Evolutionary conservation across 2,888 invertebrate species (phyloP).

Genomic region (Malachius bipustulatus): DNA sequence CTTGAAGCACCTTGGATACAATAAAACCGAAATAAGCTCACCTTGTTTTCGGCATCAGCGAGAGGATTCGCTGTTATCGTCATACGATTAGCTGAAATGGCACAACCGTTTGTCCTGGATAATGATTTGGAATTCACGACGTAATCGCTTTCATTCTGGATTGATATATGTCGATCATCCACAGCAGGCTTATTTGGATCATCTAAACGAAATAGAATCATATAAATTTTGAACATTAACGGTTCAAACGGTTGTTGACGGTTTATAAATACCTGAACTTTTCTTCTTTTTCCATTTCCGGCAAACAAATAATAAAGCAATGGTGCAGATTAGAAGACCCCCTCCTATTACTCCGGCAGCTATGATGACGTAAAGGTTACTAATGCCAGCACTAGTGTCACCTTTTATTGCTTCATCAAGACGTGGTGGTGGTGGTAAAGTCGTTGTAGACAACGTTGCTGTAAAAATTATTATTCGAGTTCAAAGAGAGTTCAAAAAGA

Average conservation of each 20-base stretch:
- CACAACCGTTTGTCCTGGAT: constrained; percentile 32
- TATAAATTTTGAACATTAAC: not conserved
- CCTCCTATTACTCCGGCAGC: constrained; percentile 41
- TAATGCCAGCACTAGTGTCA: constrained; percentile 18
- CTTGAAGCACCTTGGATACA: too few relatives aligned
- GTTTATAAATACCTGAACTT: constrained; percentile 31
- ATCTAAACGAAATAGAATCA: constrained; percentile 15
- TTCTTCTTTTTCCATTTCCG: constrained; percentile 41
- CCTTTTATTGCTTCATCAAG: constrained; percentile 13
- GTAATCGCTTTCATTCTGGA: constrained; percentile 34
- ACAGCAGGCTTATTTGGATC: constrained; percentile 28
- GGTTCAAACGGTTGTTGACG: too few relatives aligned
- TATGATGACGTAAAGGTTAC: constrained; percentile 42
- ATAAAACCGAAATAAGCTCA: too few relatives aligned
- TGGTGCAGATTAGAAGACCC: constrained; percentile 36
- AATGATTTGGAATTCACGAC: constrained; percentile 31
- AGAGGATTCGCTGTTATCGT: constrained; percentile 68
- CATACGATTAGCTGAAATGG: constrained; percentile 37
- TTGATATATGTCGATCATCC: constrained; percentile 34
- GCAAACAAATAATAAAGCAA: constrained; percentile 37
- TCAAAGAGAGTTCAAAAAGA: too few relatives aligned
- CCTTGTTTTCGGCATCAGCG: constrained; percentile 56
- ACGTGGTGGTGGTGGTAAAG: constrained; percentile 15
- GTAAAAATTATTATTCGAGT: constrained; percentile 4
- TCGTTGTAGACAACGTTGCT: constrained; percentile 10